Percentiles rank a stretch among this genome's conserved stretches.
phyloP scores from a whole-genome alignment of 2,888 invertebrate genomes.

The Colostygia pectinataria region DNA sequence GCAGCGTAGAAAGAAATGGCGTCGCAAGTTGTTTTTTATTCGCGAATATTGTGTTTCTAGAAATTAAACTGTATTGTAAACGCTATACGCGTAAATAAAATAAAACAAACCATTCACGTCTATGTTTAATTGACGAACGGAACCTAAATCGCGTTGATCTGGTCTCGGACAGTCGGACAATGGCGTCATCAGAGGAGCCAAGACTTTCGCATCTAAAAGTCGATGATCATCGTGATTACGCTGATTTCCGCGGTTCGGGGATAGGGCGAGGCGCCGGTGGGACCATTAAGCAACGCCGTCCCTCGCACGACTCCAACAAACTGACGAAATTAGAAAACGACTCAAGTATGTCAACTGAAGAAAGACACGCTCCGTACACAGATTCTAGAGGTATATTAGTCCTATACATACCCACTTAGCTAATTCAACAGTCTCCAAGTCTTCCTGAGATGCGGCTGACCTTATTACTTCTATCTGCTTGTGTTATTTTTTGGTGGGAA shows the following conservation, averaged over 20 bases:
- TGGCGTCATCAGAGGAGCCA: slow-evolving; percentile 78
- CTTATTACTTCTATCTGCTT: slow-evolving; percentile 11
- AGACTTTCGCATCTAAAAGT: slow-evolving; percentile 75
- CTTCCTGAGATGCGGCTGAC: slow-evolving; percentile 3
- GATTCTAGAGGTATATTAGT: slow-evolving; percentile 67
- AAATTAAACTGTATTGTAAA: slow-evolving; percentile 50
- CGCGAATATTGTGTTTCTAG: slow-evolving; percentile 70
- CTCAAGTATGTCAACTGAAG: slow-evolving; percentile 73
- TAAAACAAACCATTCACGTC: slow-evolving; percentile 47
- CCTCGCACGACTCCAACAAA: slow-evolving; percentile 73
- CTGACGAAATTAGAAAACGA: slow-evolving; percentile 73
- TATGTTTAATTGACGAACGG: slow-evolving; percentile 64
- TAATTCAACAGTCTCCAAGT: slow-evolving; percentile 6
- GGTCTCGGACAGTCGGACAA: slow-evolving; percentile 67
- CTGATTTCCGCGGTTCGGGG: slow-evolving; percentile 55
- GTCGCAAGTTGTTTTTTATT: slow-evolving; percentile 81
- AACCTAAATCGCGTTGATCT: slow-evolving; percentile 57
- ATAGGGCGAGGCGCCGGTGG: slow-evolving; percentile 70
- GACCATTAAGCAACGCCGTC: slow-evolving; percentile 69
- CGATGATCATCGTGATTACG: slow-evolving; percentile 66
- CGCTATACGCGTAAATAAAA: slow-evolving; percentile 48
- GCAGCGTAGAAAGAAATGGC: slow-evolving; percentile 70
- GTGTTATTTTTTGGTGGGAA: slow-evolving; percentile 73
- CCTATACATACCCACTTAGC: slow-evolving; percentile 15
- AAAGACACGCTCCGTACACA: slow-evolving; percentile 56